phyloP scores from a whole-genome alignment of 2,113 vertebrate species.

The Sinocyclocheilus maitianheensis region DNA sequence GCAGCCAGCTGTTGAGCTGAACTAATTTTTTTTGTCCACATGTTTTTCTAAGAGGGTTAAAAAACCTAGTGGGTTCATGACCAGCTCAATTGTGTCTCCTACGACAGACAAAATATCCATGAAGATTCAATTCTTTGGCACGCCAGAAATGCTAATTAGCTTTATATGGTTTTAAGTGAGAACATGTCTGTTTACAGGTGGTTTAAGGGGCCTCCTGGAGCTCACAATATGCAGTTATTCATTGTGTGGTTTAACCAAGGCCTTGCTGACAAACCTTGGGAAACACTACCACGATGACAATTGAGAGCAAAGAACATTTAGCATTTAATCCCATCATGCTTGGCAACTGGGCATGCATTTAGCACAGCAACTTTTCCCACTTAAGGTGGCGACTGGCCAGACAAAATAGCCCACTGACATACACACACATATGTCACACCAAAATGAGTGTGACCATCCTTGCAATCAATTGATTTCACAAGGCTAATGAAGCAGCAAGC shows the following conservation, averaged over 20 bases:
- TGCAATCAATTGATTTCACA: not conserved
- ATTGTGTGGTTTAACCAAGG: slow-evolving; percentile 27
- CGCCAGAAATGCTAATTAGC: slow-evolving; percentile 26
- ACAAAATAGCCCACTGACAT: not conserved
- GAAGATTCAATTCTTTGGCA: slow-evolving; percentile 11
- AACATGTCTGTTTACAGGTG: slow-evolving; percentile 23
- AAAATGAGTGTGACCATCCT: not conserved
- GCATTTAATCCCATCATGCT: slow-evolving; percentile 55
- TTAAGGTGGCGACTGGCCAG: slow-evolving; percentile 36
- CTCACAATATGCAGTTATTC: slow-evolving; percentile 40
- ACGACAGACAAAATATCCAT: slow-evolving; percentile 26
- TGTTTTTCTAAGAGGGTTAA: slow-evolving; percentile 24
- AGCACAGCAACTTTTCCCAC: slow-evolving; percentile 55
- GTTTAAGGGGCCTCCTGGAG: slow-evolving; percentile 37
- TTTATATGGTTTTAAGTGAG: slow-evolving; percentile 28
- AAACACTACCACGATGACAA: slow-evolving; percentile 5
- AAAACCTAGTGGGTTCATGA: slow-evolving; percentile 43
- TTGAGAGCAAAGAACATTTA: slow-evolving; percentile 43
- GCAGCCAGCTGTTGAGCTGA: slow-evolving; percentile 7
- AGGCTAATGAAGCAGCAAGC: not conserved
- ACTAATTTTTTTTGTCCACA: slow-evolving; percentile 12
- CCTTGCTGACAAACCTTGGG: slow-evolving; percentile 14
- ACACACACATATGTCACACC: not conserved
- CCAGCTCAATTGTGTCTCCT: slow-evolving; percentile 42
- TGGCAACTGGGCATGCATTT: slow-evolving; percentile 53